A percentile compares a stretch with the other conserved stretches of the same genome.
Conservation (phyloP, 1,140 invertebrate species). For the Drosophila orena region DNA sequence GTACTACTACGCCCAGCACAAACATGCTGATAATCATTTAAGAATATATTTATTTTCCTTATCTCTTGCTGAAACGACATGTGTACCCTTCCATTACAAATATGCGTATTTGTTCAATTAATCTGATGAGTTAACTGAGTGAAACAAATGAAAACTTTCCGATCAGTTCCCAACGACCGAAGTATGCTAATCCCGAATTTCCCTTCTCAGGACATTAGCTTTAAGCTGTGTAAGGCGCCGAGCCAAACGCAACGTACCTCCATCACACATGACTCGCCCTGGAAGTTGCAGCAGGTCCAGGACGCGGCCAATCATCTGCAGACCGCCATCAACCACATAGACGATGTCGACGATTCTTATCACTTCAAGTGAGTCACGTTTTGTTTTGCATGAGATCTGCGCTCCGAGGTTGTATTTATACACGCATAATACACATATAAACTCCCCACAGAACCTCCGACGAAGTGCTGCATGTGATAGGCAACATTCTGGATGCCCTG, state of each 20-base stretch:
- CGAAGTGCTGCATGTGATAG: constrained; percentile 94
- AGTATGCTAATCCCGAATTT: neutral
- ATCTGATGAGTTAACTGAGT: neutral
- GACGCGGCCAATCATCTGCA: constrained; percentile 97
- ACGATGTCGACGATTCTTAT: constrained; percentile 94
- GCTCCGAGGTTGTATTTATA: constrained; percentile 30
- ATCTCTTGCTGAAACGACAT: neutral
- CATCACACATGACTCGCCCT: constrained; percentile 94
- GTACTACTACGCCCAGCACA: neutral
- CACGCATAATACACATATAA: neutral
- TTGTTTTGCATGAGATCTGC: constrained; percentile 4
- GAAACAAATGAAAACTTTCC: neutral
- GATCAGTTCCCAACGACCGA: neutral
- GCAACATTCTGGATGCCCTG: constrained; percentile 93
- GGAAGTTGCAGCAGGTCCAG: constrained; percentile 96
- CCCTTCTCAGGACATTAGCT: constrained; percentile 91
- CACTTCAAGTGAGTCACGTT: constrained; percentile 88
- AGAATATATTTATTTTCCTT: neutral
- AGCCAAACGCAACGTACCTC: constrained; percentile 92
- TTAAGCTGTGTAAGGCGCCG: constrained; percentile 94
- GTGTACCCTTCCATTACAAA: neutral
- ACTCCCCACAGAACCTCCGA: constrained; percentile 91
- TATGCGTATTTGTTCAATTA: neutral
- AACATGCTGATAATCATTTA: neutral
- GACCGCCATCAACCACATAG: constrained; percentile 93